These are phyloP conservation scores for Heliconius ismenius DNA, from an alignment of 2,888 invertebrate genomes.

Conservation along the genomic window DNA sequence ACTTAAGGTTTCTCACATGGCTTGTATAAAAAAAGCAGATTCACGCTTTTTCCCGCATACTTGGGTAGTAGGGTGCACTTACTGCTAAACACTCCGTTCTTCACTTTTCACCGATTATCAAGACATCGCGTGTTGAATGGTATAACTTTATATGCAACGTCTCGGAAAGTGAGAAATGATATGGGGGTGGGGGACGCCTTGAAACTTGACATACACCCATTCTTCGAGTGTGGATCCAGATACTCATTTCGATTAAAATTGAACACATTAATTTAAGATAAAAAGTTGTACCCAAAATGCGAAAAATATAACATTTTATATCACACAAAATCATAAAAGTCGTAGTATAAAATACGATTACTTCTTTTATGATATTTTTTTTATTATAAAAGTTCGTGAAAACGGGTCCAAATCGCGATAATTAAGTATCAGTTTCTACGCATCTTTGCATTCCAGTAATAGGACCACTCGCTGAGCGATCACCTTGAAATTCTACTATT, in stretches of 20 bases:
- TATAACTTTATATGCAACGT: no score
- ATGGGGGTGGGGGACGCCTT: no score
- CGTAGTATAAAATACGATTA: slow-evolving; percentile 8
- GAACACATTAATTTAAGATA: background rate
- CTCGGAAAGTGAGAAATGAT: no score
- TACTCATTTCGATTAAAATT: background rate
- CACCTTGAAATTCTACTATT: slow-evolving; percentile 27
- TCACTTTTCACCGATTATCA: no score
- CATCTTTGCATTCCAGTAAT: slow-evolving; percentile 37
- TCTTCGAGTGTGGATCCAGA: background rate
- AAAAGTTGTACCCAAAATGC: background rate
- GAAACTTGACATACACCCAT: no score
- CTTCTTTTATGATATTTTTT: slow-evolving; percentile 11
- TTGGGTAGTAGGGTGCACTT: background rate
- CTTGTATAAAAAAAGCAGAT: background rate
- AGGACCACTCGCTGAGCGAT: slow-evolving; percentile 38
- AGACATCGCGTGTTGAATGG: background rate
- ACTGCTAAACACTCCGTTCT: background rate
- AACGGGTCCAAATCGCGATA: slow-evolving; percentile 17
- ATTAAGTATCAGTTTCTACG: slow-evolving; percentile 25
- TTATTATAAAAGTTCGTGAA: slow-evolving; percentile 2
- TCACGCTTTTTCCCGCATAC: background rate
- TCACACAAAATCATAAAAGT: slow-evolving; percentile 13
- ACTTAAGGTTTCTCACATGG: slow-evolving; percentile 6
- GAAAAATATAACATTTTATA: background rate